Evolutionary conservation across 2,113 vertebrate genomes (phyloP), one percentile per base, ranked within the genome.

Genomic region (Podarcis raffonei): DNA sequence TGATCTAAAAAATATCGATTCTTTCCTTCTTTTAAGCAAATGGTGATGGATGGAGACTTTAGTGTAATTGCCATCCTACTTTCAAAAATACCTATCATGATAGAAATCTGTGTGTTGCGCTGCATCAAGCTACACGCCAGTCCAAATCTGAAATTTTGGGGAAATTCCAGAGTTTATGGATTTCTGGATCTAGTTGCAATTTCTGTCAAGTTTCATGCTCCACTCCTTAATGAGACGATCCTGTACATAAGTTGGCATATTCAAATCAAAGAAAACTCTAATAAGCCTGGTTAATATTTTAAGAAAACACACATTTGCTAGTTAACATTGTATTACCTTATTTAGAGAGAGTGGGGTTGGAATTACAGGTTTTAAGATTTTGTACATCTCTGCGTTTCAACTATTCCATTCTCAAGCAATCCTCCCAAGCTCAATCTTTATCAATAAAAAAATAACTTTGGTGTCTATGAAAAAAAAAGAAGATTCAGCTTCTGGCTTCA

Each of bases 401-500:
- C 81, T 90, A 87, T 92, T 5, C 92, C 91, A 90, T 37, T 95
- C 91, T 86, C 79, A 90, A 86, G 87, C 78, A 35, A 59, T 81
- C 84, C 75, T 89, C 93, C 89, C 83, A 91, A 91, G 77, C 88
- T 62, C 13, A 7, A 1, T 89, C 82, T 89, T 89, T 81, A 62
- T 48, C 78, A 89, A 68, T 42, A 0, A 72, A 89, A 90, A 92
- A 18, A 53, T 53, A 82, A 91, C 89, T 96, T 94, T 94, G 95
- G 91, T 91, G 72, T 94, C 68, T 84, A 35, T 68, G 66, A 85
- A 81, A 79, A 65, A 88, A 59, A 16, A 65, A 30, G 42, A 16
- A 65, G 30, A 59, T 23, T 72, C 82, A 86, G 35, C 72, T 66
- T 65, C 89, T 91, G 83, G 78, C 93, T 92, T 98, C 96, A 99